Base-by-base conservation (phyloP, 2,797 vertebrate species). In the Esox masquinongy region DNA sequence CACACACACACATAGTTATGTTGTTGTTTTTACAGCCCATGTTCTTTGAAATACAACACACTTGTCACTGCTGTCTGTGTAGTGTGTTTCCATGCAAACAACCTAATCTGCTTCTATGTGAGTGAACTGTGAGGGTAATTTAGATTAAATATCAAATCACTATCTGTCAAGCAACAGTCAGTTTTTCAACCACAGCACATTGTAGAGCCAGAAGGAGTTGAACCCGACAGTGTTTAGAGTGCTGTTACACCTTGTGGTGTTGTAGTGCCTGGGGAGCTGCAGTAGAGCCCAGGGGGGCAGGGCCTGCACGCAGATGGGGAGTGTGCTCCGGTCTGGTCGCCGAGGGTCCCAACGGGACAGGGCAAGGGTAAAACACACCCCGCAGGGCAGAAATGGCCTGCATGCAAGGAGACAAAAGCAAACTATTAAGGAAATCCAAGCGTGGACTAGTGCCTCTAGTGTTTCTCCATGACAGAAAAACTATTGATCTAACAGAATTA, bases 351-450 rank as follows among this genome's bases (percentile, higher is more conserved):
- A 70, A 90, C 82, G 0, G 95, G 96, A 67, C 97, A 99, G 0
- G 95, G 94, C 67, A 91, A 39, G 0, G 96, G 93, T 14, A 83
- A 72, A 1, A 88, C 81, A 3, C 93, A 93, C 69, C 80, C 89
- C 66, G 72, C 72, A 2, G 95, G 95, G 69, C 97, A 98, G 75
- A 95, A 97, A 85, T 94, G 88, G 80, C 97, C 97, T 98, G 83
- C 0, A 22, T 76, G 67, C 50, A 49, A 19, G 43, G 19, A 56
- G 43, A 64, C 15, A n/a, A n/a, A n/a, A 4, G n/a, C 11, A 61
- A 61, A 24, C 11, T 11, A 12, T 47, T 47, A 47, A 47, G 9
- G 12, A 47, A 47, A 47, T 11, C 43, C 9, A 47, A 47, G 12
- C 6, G 8, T 47, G 43, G 43, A 11, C 6, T 47, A 14, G 43